Evolutionary conservation across 2,797 vertebrate species (phyloP).

Genomic region (Chanos chanos): DNA sequence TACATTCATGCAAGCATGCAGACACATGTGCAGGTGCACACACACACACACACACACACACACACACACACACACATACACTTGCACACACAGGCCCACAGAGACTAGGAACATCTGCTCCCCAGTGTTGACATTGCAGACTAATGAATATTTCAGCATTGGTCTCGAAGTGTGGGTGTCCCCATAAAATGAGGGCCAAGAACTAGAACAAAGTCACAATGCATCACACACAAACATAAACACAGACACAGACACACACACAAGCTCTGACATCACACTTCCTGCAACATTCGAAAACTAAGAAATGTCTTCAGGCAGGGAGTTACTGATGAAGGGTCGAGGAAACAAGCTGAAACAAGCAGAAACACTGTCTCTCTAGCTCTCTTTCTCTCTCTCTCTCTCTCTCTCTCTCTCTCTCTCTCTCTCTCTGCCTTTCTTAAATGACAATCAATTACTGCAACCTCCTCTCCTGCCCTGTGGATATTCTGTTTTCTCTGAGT

Average conservation of each 20-base stretch:
- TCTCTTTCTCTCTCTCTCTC: background rate
- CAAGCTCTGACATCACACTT: too few species aligned
- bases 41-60: background rate
- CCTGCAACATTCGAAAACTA: too few species aligned
- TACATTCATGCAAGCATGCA: too few species aligned
- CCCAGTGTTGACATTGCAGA: background rate
- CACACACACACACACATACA: background rate
- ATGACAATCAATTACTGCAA: conserved; percentile 22
- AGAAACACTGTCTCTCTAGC: background rate
- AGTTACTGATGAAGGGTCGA: too few species aligned
- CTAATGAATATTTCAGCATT: background rate
- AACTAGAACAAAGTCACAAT: background rate
- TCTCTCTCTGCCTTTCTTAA: background rate
- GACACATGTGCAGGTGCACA: background rate
- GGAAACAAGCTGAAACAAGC: background rate
- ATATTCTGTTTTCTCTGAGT: conserved; percentile 1
- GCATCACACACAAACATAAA: background rate
- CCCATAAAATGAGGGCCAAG: background rate
- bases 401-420: background rate
- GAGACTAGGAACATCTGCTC: background rate
- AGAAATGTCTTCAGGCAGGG: too few species aligned
- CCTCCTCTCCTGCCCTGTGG: conserved; percentile 16
- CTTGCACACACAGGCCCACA: background rate
- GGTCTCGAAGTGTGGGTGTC: background rate
- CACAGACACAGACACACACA: background rate